Conservation (phyloP, 2,797 vertebrate genomes). For the Periophthalmus magnuspinnatus region DNA sequence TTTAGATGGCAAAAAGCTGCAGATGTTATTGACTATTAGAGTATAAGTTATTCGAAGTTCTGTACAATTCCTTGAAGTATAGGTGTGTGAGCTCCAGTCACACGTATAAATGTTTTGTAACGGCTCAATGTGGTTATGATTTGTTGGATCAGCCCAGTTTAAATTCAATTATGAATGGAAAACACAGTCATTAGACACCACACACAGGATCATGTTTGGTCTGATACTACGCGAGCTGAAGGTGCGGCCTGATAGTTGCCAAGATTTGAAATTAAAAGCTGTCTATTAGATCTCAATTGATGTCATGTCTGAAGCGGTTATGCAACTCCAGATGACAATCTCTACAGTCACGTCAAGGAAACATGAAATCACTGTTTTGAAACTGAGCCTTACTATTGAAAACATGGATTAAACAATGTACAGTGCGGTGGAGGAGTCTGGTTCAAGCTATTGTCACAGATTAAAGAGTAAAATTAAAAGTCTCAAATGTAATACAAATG, state of each 20-base stretch:
- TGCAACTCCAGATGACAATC: neutral
- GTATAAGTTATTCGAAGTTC: neutral
- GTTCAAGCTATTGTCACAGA: no score
- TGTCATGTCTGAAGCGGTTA: neutral
- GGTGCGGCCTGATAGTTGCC: neutral
- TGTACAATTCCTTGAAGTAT: neutral
- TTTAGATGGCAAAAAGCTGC: no score
- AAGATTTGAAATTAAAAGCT: neutral
- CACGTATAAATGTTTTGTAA: neutral
- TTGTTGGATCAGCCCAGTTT: conserved; percentile 4
- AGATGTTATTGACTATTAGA: no score
- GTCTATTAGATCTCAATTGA: neutral
- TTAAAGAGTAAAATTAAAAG: no score
- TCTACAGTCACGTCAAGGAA: neutral
- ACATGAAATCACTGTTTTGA: no score
- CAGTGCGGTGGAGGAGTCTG: no score
- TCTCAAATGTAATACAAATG: no score
- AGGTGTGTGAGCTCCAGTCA: neutral
- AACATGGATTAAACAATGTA: no score
- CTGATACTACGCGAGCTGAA: neutral
- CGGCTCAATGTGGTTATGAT: neutral
- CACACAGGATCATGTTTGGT: neutral
- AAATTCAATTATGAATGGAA: conserved; percentile 1
- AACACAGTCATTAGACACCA: no score
- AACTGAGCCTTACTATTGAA: no score